Base-by-base conservation (phyloP, 2,888 invertebrate species). In the Unio pictorum region DNA sequence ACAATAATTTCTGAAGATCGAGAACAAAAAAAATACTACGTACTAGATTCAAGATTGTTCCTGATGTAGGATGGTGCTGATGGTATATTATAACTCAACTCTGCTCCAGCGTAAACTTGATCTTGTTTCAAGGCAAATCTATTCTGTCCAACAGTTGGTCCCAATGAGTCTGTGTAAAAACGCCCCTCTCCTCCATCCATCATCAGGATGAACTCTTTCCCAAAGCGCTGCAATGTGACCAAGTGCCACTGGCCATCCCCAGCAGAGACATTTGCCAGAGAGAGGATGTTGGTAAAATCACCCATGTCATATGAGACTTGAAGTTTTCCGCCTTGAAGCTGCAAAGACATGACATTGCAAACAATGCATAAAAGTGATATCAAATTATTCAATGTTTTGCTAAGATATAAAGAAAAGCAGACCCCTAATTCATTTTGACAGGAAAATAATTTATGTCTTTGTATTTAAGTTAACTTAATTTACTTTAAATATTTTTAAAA, bases 191-290 rank as follows among this genome's bases (percentile, higher is more conserved):
- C 98, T 4, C 97, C 97, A 88, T 99, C 98, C 77, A 98, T 91
- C 89, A 95, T 95, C 74, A 99, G 91, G 61, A 95, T 95, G 17
- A 98, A 97, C 4, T 96, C 95, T 63, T 96, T 96, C 59, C 98
- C 97, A 82, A 95, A 96, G 68, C 98, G 93, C 84, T 95, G 95
- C 0, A 98, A 95, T 78, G 95, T 93, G 6, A 96, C 96, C 67
- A 95, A 95, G 89, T 99, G 98, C 98, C 98, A 98, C 86, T 97
- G 96, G 1, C 98, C 98, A 89, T 99, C 97, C 87, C 96, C 96
- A 1, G 97, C 97, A 82, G 95, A 94, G 2, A 82, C 78, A 89
- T 98, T 96, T 86, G 96, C 95, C 82, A 98, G 94, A 86, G 95
- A 95, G 54, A 84, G 76, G 26, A 66, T 73, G 75, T 94, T 94